phyloP scores from a whole-genome alignment of 1,140 invertebrate species.

The Scaptomyza pallida region DNA sequence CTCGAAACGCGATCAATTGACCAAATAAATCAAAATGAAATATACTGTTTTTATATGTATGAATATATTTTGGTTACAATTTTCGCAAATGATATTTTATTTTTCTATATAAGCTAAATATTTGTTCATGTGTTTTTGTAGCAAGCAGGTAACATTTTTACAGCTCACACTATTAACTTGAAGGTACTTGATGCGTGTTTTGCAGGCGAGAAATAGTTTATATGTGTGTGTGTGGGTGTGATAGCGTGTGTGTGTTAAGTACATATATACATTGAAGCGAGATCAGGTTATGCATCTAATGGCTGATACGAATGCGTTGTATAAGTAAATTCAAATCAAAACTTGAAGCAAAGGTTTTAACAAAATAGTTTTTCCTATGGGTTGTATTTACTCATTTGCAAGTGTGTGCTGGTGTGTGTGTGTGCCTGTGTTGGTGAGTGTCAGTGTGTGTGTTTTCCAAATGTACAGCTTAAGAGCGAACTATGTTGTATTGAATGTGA shows the following conservation, averaged over 20 bases:
- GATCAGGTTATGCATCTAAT: slow-evolving; percentile 31
- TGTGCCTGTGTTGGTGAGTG: slow-evolving; percentile 23
- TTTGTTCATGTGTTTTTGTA: slow-evolving; percentile 41
- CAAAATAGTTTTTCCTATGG: slow-evolving; percentile 28
- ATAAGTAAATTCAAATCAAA: too few relatives aligned
- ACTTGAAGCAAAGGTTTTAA: slow-evolving; percentile 17
- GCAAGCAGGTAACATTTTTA: slow-evolving; percentile 84
- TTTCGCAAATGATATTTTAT: slow-evolving; percentile 53
- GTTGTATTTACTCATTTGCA: slow-evolving; percentile 14
- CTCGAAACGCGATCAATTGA: slow-evolving; percentile 35
- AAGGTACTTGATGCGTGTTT: slow-evolving; percentile 78
- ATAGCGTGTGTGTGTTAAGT: slow-evolving; percentile 8
- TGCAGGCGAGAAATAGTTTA: slow-evolving; percentile 20
- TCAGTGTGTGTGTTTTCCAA: slow-evolving; percentile 12
- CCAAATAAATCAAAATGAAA: slow-evolving; percentile 26
- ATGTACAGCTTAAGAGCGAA: slow-evolving; percentile 63
- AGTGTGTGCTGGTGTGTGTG: slow-evolving; percentile 16
- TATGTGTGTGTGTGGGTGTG: slow-evolving; percentile 2
- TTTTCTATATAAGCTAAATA: slow-evolving; percentile 24
- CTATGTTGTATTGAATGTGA: slow-evolving; percentile 37
- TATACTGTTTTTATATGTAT: slow-evolving; percentile 12
- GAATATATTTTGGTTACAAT: slow-evolving; percentile 41
- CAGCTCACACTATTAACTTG: slow-evolving; percentile 83
- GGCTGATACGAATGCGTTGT: slow-evolving; percentile 14
- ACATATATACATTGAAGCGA: slow-evolving; percentile 37